phyloP scores from a whole-genome alignment of 2,113 vertebrate genomes.

The Ahaetulla prasina region DNA sequence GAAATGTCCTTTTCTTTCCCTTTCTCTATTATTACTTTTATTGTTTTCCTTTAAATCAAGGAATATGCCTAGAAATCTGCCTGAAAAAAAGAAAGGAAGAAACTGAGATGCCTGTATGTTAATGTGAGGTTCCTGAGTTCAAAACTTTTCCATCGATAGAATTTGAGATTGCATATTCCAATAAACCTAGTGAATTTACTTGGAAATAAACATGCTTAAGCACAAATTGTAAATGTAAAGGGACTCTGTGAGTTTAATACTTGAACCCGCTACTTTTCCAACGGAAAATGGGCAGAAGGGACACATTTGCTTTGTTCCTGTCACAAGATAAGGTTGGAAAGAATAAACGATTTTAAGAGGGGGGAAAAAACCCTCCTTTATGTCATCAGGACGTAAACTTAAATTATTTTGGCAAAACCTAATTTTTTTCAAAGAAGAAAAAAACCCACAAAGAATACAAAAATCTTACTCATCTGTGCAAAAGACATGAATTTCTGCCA shows the following conservation, averaged over 20 bases:
- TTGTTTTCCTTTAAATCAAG: conserved; percentile 13
- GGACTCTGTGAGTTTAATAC: background rate
- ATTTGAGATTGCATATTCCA: background rate
- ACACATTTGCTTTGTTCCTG: background rate
- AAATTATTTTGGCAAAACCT: conserved; percentile 7
- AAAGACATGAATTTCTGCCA: conserved; percentile 36
- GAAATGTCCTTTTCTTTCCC: background rate
- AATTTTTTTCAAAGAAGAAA: conserved; percentile 13
- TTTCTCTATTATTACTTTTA: background rate
- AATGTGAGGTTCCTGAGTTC: background rate
- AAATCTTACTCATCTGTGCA: conserved; percentile 40
- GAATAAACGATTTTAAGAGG: conserved; percentile 19
- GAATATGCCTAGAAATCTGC: conserved; percentile 7
- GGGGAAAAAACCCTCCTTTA: conserved; percentile 39
- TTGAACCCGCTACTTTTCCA: background rate
- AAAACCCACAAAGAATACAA: too few species aligned
- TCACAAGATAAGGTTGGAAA: conserved; percentile 7
- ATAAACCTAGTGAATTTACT: background rate
- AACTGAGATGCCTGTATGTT: background rate
- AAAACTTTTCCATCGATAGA: background rate
- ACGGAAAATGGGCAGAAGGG: background rate
- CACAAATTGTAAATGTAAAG: background rate
- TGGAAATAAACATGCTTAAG: background rate
- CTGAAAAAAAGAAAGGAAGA: conserved; percentile 15
- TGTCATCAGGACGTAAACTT: background rate